Evolutionary conservation across 2,888 invertebrate species (phyloP).

Genomic region (Azorinus chamasolen): DNA sequence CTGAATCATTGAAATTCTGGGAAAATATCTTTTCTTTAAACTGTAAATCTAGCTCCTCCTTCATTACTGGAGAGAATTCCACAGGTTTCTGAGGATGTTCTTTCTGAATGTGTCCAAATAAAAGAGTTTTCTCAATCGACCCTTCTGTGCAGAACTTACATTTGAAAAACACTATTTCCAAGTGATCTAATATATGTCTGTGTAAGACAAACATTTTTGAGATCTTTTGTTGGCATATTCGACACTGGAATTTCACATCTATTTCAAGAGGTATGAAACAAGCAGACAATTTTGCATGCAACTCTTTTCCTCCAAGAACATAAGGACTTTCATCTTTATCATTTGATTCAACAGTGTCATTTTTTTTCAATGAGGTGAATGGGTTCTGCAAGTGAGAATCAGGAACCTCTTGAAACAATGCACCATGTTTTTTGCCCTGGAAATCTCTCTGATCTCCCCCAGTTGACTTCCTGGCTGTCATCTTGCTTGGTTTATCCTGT

Average conservation of each 20-base stretch:
- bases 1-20: constrained; percentile 38
- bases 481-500: constrained; percentile 46
- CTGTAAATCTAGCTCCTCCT: constrained; percentile 24
- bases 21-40: constrained; percentile 40
- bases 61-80: constrained; percentile 20
- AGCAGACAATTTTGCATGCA: constrained; percentile 65
- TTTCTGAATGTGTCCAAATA: constrained; percentile 70
- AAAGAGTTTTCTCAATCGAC: constrained; percentile 61
- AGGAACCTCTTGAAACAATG: constrained; percentile 35
- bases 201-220: constrained; percentile 79
- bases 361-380: constrained; percentile 56
- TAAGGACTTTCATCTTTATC: constrained; percentile 21
- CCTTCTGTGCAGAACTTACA: constrained; percentile 78
- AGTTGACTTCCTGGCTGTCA: constrained; percentile 16
- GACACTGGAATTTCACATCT: constrained; percentile 66
- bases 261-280: constrained; percentile 65
- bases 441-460: neutral
- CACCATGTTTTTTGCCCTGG: neutral
- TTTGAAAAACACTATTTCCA: constrained; percentile 77
- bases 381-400: constrained; percentile 36
- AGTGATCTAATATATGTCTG: constrained; percentile 78
- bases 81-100: constrained; percentile 50
- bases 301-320: constrained; percentile 66
- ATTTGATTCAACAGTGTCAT: constrained; percentile 17
- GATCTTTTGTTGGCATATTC: constrained; percentile 75